Base-by-base conservation (phyloP, 1,140 invertebrate genomes). In the Himalopsyche phryganea region DNA sequence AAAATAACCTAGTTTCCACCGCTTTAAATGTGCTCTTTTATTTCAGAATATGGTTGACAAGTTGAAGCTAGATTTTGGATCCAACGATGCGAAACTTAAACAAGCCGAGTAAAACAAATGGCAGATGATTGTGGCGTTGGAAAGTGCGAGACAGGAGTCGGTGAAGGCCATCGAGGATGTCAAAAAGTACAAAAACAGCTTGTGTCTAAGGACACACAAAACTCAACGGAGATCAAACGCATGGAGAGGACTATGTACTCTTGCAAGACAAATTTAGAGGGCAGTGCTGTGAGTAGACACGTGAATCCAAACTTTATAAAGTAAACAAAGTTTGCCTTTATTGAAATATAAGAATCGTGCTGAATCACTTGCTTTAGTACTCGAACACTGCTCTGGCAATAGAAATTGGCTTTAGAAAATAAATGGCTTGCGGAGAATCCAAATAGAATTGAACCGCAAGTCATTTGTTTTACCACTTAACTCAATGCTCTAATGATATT, bases 31-130 rank as follows among this genome's bases (percentile, higher is more conserved):
- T 28, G 9, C 23, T 28, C 23, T 28, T n/a, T n/a, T 48, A 6
- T 41, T 35, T 7, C 15, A 53, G 50, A 40, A 56, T 14, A 35
- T 58, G 38, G 53, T 58, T 17, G 64, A 66, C 2, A 52, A 54
- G 33, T 35, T 55, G 33, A 63, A 64, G 32, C 47, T 52, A 15
- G 54, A 61, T 11, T 11, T 58, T 28, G 50, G 58, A 9, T 13
- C 9, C n/a, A 1, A 11, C 28, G 40, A 61, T 40, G 44, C 41
- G 1, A 40, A 52, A 32, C 9, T 36, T 38, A 42, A 54, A 13
- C 32, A 58, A 15, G 44, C 36, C 1, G 42, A 61, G 20, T 53
- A 66, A 47, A 40, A 11, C 2, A 28, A 7, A 45, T n/a, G 58
- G 6, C 49, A 50, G 45, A 6, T 48, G 20, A 32, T 41, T 10